Evolutionary conservation across 1,140 invertebrate species (phyloP).

Genomic region (Trachelipus rathkii): DNA sequence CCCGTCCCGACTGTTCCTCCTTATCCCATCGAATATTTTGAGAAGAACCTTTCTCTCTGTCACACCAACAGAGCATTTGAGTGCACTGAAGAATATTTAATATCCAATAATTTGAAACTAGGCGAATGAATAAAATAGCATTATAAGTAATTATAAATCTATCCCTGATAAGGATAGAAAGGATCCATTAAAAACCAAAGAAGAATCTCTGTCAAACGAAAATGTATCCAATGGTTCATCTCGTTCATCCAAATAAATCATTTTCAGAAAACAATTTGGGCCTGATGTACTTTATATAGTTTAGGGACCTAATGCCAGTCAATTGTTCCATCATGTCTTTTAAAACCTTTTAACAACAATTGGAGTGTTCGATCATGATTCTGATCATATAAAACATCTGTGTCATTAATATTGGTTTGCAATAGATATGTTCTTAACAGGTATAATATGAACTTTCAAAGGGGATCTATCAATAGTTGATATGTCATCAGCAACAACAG

Average conservation of each 20-base stretch:
- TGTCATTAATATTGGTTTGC: too few species aligned
- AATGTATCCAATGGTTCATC: not conserved
- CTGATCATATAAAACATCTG: too few species aligned
- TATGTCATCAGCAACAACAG: too few species aligned
- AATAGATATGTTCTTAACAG: too few species aligned
- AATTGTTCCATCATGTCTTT: too few species aligned
- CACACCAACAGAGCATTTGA: constrained; percentile 42
- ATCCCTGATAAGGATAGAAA: not conserved
- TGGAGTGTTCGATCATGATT: too few species aligned
- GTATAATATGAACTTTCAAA: too few species aligned
- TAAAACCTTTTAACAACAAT: too few species aligned
- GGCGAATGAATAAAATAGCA: constrained; percentile 8
- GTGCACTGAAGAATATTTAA: constrained; percentile 22
- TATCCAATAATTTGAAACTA: constrained; percentile 18
- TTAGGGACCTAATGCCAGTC: too few species aligned
- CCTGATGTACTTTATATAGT: too few species aligned
- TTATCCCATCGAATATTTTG: constrained; percentile 43
- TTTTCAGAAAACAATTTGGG: too few species aligned
- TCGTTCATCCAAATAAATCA: not conserved
- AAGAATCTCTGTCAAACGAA: not conserved
- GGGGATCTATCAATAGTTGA: too few species aligned
- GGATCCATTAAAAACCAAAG: not conserved
- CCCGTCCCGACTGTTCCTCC: constrained; percentile 44
- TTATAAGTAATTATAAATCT: not conserved
- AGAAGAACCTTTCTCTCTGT: constrained; percentile 27